phyloP scores from a whole-genome alignment of 2,888 invertebrate genomes.

The Nipponacmea schrenckii region DNA sequence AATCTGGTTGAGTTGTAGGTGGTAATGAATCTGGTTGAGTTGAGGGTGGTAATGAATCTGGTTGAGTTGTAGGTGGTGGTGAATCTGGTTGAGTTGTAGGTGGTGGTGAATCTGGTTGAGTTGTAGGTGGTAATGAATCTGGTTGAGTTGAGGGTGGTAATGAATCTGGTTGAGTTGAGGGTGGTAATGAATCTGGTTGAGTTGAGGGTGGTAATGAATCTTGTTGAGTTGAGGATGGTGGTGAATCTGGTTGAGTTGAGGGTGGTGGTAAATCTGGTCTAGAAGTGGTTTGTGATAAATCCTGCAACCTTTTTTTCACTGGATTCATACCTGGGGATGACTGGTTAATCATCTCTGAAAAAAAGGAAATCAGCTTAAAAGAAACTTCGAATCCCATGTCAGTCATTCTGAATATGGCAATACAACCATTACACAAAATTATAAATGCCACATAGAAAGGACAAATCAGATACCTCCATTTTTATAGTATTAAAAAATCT shows the following conservation, averaged over 20 bases:
- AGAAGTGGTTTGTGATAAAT: slow-evolving; percentile 8
- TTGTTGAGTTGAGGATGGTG: neutral
- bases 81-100: neutral
- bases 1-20: neutral
- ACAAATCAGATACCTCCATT: neutral
- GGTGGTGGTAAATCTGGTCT: neutral
- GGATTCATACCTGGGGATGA: neutral
- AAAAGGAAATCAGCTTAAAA: neutral
- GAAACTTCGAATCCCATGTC: neutral
- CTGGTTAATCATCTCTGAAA: slow-evolving; percentile 4
- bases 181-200: neutral
- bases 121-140: neutral
- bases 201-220: neutral
- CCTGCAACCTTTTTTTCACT: slow-evolving; percentile 9
- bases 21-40: neutral
- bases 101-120: neutral
- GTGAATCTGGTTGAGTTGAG: neutral
- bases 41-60: neutral
- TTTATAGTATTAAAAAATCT: slow-evolving; percentile 5
- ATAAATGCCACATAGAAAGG: neutral
- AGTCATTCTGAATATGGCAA: slow-evolving; percentile 2
- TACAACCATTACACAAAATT: slow-evolving; percentile 4
- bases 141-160: neutral
- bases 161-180: slow-evolving; percentile 1
- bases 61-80: neutral